Evolutionary conservation across 2,888 invertebrate genomes (phyloP).

Genomic region (Dermolepida albohirtum): DNA sequence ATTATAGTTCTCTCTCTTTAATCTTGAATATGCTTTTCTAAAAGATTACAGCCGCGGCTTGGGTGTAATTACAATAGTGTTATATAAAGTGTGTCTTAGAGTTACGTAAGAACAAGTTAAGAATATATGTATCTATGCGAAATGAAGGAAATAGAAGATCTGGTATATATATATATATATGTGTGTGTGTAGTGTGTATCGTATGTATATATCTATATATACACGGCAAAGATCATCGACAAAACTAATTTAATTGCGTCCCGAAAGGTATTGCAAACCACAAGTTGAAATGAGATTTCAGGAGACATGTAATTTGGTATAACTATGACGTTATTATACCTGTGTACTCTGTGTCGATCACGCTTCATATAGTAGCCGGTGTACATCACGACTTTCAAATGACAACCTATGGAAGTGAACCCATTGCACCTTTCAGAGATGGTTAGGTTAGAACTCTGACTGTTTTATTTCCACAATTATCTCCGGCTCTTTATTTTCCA

Average conservation of each 20-base stretch:
- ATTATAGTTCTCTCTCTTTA: conserved; percentile 16
- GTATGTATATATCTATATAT: conserved; percentile 2
- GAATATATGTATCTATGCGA: conserved; percentile 10
- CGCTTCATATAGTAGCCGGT: conserved; percentile 65
- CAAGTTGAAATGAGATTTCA: conserved; percentile 49
- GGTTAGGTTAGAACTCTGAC: conserved; percentile 42
- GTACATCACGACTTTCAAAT: conserved; percentile 63
- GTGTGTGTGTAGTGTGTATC: not conserved
- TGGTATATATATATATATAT: not conserved
- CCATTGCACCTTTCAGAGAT: conserved; percentile 45
- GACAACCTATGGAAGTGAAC: conserved; percentile 53
- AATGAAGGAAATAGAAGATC: no score
- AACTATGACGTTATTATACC: conserved; percentile 62
- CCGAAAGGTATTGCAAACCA: conserved; percentile 58
- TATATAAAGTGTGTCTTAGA: conserved; percentile 26
- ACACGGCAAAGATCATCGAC: conserved; percentile 21
- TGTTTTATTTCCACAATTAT: conserved; percentile 60
- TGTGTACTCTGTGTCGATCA: conserved; percentile 55
- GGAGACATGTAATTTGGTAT: conserved; percentile 52
- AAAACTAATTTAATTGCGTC: conserved; percentile 41
- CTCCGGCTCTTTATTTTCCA: conserved; percentile 56
- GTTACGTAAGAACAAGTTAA: conserved; percentile 22
- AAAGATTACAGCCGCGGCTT: conserved; percentile 16
- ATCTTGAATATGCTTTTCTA: conserved; percentile 3
- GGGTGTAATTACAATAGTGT: conserved; percentile 24